These are phyloP conservation scores for Heliconius melpomene DNA, from an alignment of 1,140 invertebrate species.

Conservation along the genomic window DNA sequence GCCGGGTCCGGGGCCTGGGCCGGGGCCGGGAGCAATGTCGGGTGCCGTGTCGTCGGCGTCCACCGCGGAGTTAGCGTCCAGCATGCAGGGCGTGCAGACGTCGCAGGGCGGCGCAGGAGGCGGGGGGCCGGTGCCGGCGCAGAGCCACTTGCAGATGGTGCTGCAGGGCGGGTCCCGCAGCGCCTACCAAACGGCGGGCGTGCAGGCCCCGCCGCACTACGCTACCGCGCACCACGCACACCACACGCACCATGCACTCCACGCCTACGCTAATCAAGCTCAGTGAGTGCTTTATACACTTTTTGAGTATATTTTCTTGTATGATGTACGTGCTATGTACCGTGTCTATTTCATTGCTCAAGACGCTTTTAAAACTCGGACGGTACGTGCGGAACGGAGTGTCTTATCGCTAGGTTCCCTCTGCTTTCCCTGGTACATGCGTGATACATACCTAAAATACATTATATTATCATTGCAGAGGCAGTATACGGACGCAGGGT, in stretches of 20 bases:
- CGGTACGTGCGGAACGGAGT: too few relatives aligned
- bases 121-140: conserved; percentile 31
- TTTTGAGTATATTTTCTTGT: too few relatives aligned
- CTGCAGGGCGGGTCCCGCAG: conserved; percentile 62
- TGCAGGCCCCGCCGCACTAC: conserved; percentile 59
- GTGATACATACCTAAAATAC: too few relatives aligned
- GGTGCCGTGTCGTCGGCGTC: conserved; percentile 36
- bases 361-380: too few relatives aligned
- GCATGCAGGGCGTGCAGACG: conserved; percentile 30
- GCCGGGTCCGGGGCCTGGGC: not conserved
- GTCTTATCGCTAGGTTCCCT: too few relatives aligned
- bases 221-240: conserved; percentile 23
- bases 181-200: conserved; percentile 54
- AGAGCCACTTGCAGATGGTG: conserved; percentile 75
- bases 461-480: conserved; percentile 7
- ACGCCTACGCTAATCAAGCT: conserved; percentile 57
- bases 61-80: conserved; percentile 26
- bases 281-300: conserved; percentile 47
- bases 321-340: too few relatives aligned
- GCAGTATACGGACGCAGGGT: conserved; percentile 16
- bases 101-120: conserved; percentile 28
- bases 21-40: not conserved
- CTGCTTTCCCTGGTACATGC: too few relatives aligned
- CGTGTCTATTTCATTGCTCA: too few relatives aligned
- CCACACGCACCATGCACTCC: conserved; percentile 38